Base-by-base conservation (phyloP, 2,797 vertebrate species). In the Triplophysa bombifrons region DNA sequence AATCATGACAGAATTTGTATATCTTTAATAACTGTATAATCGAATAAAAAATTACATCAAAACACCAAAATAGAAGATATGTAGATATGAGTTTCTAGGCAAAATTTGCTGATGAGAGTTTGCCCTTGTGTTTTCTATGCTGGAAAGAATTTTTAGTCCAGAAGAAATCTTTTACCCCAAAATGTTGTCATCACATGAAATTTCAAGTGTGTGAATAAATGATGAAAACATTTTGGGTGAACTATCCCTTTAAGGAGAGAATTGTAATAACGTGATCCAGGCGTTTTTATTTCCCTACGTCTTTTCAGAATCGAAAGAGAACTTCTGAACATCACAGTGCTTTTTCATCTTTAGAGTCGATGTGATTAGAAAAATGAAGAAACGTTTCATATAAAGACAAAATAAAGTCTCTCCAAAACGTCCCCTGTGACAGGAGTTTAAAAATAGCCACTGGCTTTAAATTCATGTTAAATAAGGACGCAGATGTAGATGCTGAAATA, bases 271-370 rank as follows among this genome's bases (percentile, higher is more conserved):
- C 8, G 14, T 8, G 14, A 34, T 63, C 1, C 16, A 7, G 17
- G 8, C 19, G 11, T 58, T 48, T 16, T 27, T 69, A 56, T 55
- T 76, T 67, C 19, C 41, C 25, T 48, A 58, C n/a, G 20, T 13
- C 19, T 61, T 70, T 17, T 38, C n/a, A 60, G 2, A 69, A 76
- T 38, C 34, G 34, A 34, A 34, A 6, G 56, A 58, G 19, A 60
- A 51, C 41, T 76, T 61, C 41, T 60, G 25, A 69, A 46, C 25
- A 56, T 68, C 61, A 66, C 48, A 66, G 74, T 30, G 63, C 16
- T 10, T 11, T 58, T 68, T 68, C 87, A 75, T 84, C 58, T 80
- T 82, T 53, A 83, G 80, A 69, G n/a, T 79, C 74, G 2, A 20
- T 70, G 44, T 69, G 46, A 70, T 61, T 78, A 78, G 30, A 25